Evolutionary conservation across 2,797 vertebrate species (phyloP), one percentile per base, ranked within the genome.

Genomic region (Acrossocheilus fasciatus): DNA sequence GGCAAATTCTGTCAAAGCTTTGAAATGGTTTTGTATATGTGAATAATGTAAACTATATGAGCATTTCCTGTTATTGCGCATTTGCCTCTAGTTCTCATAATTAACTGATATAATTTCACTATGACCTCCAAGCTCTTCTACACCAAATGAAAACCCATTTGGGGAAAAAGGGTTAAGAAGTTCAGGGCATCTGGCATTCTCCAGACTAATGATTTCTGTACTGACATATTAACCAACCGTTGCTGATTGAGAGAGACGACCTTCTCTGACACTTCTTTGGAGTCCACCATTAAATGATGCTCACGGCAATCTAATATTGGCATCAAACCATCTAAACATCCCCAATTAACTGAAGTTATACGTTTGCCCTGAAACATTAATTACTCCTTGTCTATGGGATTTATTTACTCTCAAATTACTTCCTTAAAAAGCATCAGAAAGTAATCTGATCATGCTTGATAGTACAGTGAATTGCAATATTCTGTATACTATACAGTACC

Each of bases 251-350:
- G 89, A 87, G 72, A 89, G 89, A 52, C 89, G 92, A 94, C 94
- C 94, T 95, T 95, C 91, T 89, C 88, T 79, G 90, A 87, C 84
- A 88, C 89, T 91, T 91, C 91, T 91, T 88, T 92, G 78, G 83
- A 89, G 83, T 87, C 82, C 69, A 43, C 62, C 79, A 87, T 78
- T 86, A 89, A 84, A 79, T 41, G 91, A 75, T 85, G 89, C 92
- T 81, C 91, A 88, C 85, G 86, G 92, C 92, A 93, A 90, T 91
- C 87, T 86, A 88, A 90, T 91, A 90, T 93, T 91, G 91, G 89
- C 86, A 45, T 89, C 92, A 89, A 91, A 93, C 91, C 92, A 92
- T 92, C 90, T 86, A 76, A 88, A 84, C 86, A 83, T 89, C 91
- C 84, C 88, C 91, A 93, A 94, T 94, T 93, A 93, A 85, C 87